A percentile compares a stretch with the other conserved stretches of the same genome.
These are phyloP conservation scores for Hydractinia echinata DNA, from an alignment of 30 jellyfish, hydroid and myxozoan species.

Conservation along the genomic window DNA sequence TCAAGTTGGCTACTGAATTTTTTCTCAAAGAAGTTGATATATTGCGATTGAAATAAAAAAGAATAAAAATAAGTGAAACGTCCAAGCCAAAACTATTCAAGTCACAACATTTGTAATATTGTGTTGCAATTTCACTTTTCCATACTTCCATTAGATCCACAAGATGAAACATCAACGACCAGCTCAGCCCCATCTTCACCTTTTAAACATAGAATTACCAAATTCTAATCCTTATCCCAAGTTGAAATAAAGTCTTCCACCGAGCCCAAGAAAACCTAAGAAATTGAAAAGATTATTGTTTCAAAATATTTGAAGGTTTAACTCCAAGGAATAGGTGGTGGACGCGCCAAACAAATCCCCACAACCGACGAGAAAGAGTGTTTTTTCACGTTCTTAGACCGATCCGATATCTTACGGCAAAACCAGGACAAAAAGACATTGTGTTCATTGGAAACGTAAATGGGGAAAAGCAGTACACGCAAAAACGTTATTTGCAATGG, in stretches of 20 bases:
- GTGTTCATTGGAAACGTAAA: constrained; percentile 30
- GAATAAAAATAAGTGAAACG: neutral
- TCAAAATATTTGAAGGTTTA: neutral
- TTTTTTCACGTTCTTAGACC: neutral
- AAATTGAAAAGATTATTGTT: neutral
- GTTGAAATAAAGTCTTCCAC: constrained; percentile 36
- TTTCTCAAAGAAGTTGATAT: no score
- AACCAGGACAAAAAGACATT: constrained; percentile 31
- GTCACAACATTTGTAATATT: neutral
- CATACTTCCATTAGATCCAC: neutral
- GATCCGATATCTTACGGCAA: constrained; percentile 17
- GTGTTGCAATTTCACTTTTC: neutral
- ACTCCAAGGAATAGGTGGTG: neutral
- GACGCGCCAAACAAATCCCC: neutral
- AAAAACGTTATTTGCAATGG: constrained; percentile 37
- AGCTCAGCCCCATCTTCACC: neutral
- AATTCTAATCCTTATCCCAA: constrained; percentile 24
- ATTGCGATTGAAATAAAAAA: neutral
- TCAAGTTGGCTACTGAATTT: no score
- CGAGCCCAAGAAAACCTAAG: constrained; percentile 20
- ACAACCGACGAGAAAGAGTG: constrained; percentile 27
- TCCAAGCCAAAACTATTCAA: constrained; percentile 3
- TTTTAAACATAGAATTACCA: constrained; percentile 34
- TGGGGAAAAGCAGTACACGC: constrained; percentile 39
- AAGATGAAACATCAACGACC: neutral